These are phyloP conservation scores for Periophthalmus magnuspinnatus DNA, from an alignment of 2,797 vertebrate genomes.

Conservation along the genomic window DNA sequence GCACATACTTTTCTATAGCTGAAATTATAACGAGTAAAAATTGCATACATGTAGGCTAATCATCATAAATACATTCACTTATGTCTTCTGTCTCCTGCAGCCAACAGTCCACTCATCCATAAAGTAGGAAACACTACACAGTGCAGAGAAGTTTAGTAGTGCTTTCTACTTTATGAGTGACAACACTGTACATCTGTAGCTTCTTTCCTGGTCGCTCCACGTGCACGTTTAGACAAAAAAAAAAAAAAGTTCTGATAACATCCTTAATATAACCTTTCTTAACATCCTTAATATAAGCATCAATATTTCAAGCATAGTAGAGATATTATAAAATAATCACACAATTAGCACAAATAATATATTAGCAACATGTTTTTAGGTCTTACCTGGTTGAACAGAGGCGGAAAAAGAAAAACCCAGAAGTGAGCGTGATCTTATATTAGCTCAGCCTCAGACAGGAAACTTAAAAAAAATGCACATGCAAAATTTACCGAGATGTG, in stretches of 20 bases:
- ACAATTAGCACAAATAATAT: not conserved
- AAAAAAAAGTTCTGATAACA: no score
- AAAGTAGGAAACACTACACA: constrained; percentile 99
- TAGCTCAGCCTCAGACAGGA: constrained; percentile 82
- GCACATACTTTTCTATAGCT: not conserved
- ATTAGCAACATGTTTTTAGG: constrained; percentile 14
- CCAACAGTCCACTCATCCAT: constrained; percentile 99
- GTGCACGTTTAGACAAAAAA: constrained; percentile 15
- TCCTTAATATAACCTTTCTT: not conserved
- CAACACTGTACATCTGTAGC: constrained; percentile 90
- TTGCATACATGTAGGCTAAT: not conserved
- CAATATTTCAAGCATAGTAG: not conserved
- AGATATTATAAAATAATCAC: not conserved
- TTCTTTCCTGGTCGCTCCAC: constrained; percentile 44
- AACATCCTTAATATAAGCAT: not conserved
- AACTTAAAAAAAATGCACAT: constrained; percentile 38
- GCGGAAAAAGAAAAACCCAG: constrained; percentile 77
- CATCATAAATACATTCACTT: not conserved
- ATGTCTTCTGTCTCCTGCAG: constrained; percentile 73
- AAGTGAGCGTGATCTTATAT: constrained; percentile 78
- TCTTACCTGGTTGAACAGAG: constrained; percentile 66
- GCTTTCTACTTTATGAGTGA: constrained; percentile 99
- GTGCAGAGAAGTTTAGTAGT: constrained; percentile 95
- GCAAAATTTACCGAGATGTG: constrained; percentile 8
- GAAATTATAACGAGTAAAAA: not conserved